Percentiles rank a stretch among this genome's conserved stretches.
phyloP scores from a whole-genome alignment of 2,888 invertebrate genomes.

The Clitarchus hookeri region DNA sequence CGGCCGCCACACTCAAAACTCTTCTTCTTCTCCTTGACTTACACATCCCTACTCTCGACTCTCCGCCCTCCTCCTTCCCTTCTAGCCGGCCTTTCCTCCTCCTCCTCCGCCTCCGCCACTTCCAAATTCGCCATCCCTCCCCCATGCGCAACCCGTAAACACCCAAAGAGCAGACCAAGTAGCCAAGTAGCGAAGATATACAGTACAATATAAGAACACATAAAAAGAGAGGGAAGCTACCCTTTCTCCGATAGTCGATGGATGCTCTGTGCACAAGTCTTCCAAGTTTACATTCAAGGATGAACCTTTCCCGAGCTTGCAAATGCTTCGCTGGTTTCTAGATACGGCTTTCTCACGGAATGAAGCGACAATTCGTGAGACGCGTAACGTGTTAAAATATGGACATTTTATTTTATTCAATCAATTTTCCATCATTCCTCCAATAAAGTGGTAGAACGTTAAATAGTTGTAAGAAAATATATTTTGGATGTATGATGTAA shows the following conservation, averaged over 20 bases:
- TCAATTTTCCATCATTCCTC: too few species aligned
- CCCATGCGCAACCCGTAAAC: background rate
- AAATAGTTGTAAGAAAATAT: too few species aligned
- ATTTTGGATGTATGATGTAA: too few species aligned
- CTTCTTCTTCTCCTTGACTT: slow-evolving; percentile 24
- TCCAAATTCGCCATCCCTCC: background rate
- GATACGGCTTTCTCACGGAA: too few species aligned
- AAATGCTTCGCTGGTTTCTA: background rate
- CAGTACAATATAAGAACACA: slow-evolving; percentile 24
- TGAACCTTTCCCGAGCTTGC: background rate
- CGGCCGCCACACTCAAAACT: background rate
- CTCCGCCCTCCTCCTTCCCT: background rate
- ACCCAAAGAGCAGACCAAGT: slow-evolving; percentile 25
- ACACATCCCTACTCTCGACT: background rate
- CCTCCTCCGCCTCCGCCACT: background rate
- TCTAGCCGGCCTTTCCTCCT: background rate
- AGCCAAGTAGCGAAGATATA: slow-evolving; percentile 20
- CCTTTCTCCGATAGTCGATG: slow-evolving; percentile 14
- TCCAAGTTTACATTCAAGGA: background rate
- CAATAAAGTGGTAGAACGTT: too few species aligned
- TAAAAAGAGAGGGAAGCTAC: slow-evolving; percentile 26
- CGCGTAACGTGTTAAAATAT: too few species aligned
- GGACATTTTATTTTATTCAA: too few species aligned
- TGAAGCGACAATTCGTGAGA: too few species aligned
- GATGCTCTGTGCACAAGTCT: background rate